These are phyloP conservation scores for Eupithecia inturbata DNA, from an alignment of 2,888 invertebrate species.

Conservation along the genomic window DNA sequence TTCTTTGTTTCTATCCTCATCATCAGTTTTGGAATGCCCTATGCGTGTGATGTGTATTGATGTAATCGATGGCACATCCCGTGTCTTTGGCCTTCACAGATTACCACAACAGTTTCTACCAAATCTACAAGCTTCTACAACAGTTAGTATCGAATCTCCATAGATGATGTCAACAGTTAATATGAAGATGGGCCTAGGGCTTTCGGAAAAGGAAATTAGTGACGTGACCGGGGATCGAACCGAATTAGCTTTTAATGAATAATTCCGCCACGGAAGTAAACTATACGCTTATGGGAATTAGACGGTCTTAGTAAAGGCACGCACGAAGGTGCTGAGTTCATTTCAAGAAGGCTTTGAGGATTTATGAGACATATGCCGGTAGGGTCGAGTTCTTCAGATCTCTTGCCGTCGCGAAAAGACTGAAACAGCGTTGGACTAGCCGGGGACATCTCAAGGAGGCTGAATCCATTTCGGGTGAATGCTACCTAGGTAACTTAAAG, in stretches of 20 bases:
- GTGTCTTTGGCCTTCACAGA: conserved; percentile 55
- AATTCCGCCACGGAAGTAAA: conserved; percentile 47
- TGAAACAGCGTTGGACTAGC: neutral
- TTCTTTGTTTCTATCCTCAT: conserved; percentile 5
- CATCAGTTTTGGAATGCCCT: conserved; percentile 29
- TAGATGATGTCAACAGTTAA: conserved; percentile 7
- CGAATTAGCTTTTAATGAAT: conserved; percentile 36
- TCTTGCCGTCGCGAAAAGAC: neutral
- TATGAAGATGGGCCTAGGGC: conserved; percentile 18
- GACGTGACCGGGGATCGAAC: conserved; percentile 56
- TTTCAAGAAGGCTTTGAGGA: neutral
- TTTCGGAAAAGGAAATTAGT: conserved; percentile 60
- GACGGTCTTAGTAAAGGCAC: conserved; percentile 24
- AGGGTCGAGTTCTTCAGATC: neutral
- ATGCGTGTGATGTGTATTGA: conserved; percentile 34
- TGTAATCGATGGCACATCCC: conserved; percentile 49
- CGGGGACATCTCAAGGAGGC: neutral
- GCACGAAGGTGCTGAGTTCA: neutral
- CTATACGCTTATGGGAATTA: conserved; percentile 42
- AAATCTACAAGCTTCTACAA: conserved; percentile 13
- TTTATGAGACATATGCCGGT: neutral
- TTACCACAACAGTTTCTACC: conserved; percentile 26
- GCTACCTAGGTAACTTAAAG: neutral
- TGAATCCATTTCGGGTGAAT: neutral
- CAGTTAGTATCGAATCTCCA: neutral